Conservation (phyloP, 2,888 invertebrate genomes). For the Podotricha telesiphe region DNA sequence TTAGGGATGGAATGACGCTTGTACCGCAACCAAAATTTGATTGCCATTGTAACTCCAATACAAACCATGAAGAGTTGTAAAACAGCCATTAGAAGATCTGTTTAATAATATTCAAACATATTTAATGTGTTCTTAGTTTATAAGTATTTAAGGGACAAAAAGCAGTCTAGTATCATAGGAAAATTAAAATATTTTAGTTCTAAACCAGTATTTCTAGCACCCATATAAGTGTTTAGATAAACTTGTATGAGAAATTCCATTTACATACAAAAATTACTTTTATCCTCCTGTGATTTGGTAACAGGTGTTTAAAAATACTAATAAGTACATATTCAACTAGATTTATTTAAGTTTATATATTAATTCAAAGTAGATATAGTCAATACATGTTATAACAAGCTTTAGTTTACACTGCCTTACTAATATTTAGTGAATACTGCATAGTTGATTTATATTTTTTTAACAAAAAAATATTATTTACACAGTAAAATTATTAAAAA, state of each 20-base stretch:
- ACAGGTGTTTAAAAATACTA: too few species aligned
- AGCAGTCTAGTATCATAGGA: background rate
- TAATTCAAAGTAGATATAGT: background rate
- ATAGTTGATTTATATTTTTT: background rate
- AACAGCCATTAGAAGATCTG: background rate
- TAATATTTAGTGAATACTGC: background rate
- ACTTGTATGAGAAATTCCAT: too few species aligned
- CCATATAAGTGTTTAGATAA: too few species aligned
- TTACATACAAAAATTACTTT: too few species aligned
- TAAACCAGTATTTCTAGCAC: too few species aligned
- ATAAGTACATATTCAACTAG: too few species aligned
- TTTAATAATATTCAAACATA: background rate
- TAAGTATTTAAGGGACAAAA: background rate
- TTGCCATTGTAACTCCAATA: slow-evolving; percentile 57
- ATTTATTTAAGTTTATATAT: too few species aligned
- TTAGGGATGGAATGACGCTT: slow-evolving; percentile 65
- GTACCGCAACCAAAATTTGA: slow-evolving; percentile 64
- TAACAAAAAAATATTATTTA: too few species aligned
- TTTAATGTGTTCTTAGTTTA: slow-evolving; percentile 8
- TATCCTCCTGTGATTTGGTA: too few species aligned
- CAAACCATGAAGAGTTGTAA: slow-evolving; percentile 62
- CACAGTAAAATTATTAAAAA: background rate
- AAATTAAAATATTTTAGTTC: too few species aligned
- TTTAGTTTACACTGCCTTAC: background rate
- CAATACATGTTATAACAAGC: background rate